Evolutionary conservation across 2,888 invertebrate species (phyloP).

Genomic region (Polyommatus icarus): DNA sequence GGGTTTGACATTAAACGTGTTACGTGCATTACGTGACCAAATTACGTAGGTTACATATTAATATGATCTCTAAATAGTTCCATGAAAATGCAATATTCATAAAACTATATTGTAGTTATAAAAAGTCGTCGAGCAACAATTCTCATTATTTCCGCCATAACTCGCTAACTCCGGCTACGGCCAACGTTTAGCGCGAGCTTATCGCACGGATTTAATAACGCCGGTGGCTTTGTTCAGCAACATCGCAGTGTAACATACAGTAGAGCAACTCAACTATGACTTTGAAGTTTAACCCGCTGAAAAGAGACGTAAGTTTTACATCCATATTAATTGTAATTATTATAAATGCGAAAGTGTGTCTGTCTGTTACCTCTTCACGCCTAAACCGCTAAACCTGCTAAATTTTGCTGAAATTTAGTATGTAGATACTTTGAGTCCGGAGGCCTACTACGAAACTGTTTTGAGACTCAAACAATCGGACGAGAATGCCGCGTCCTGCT

Average conservation of each 20-base stretch:
- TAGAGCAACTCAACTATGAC: background rate
- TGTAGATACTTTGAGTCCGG: no score
- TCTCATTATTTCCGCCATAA: conserved; percentile 7
- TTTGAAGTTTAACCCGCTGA: background rate
- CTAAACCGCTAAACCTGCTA: no score
- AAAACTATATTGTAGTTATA: background rate
- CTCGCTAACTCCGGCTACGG: conserved; percentile 1
- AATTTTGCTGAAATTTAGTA: no score
- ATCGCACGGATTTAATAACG: background rate
- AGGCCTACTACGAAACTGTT: no score
- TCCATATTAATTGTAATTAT: no score
- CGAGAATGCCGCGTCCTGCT: no score
- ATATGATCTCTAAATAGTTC: background rate
- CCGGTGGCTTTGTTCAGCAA: background rate
- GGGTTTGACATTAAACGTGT: no score
- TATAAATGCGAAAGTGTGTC: no score
- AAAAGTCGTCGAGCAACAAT: background rate
- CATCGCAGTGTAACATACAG: background rate
- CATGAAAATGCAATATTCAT: background rate
- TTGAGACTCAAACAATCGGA: no score
- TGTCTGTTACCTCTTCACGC: no score
- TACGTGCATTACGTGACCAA: no score
- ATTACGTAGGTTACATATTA: no score
- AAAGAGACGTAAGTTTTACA: background rate
- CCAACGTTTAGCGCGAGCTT: background rate